A percentile compares a stretch with the other conserved stretches of the same genome.
Evolutionary conservation across 2,113 vertebrate species (phyloP).

Genomic region (Collichthys lucidus): DNA sequence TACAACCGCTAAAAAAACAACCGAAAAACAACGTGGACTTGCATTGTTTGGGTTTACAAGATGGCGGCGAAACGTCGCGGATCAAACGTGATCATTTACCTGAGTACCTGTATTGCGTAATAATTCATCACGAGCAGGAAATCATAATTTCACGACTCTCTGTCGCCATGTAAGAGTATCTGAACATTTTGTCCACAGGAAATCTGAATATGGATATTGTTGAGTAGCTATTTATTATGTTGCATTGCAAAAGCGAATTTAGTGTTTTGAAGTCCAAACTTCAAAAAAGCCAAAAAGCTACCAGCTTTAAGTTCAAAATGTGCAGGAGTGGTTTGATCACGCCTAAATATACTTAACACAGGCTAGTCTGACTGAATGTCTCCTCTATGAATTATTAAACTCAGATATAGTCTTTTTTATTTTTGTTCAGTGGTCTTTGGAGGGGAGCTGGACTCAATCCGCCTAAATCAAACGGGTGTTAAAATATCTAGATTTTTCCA

Average conservation of each 20-base stretch:
- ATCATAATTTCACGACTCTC: too few species aligned
- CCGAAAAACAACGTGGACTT: not conserved
- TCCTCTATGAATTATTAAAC: not conserved
- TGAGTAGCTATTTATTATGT: not conserved
- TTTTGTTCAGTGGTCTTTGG: not conserved
- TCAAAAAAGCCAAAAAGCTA: too few species aligned
- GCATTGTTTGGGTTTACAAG: not conserved
- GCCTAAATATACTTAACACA: not conserved
- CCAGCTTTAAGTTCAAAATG: too few species aligned
- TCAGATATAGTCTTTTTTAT: too few species aligned
- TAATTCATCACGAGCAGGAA: not conserved
- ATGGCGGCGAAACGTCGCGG: constrained; percentile 10
- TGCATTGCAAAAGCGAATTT: too few species aligned
- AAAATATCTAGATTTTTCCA: not conserved
- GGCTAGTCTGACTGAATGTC: not conserved
- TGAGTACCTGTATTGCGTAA: not conserved
- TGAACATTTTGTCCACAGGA: not conserved
- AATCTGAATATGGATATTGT: not conserved
- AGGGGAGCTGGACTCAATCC: not conserved
- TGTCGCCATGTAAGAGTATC: not conserved
- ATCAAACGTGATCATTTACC: not conserved
- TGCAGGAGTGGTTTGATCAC: not conserved
- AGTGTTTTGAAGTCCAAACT: not conserved
- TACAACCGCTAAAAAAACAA: not conserved
- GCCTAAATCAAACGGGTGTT: not conserved